These are phyloP conservation scores for Artibeus lituratus DNA, from an alignment of 2,797 vertebrate species.

Conservation along the genomic window DNA sequence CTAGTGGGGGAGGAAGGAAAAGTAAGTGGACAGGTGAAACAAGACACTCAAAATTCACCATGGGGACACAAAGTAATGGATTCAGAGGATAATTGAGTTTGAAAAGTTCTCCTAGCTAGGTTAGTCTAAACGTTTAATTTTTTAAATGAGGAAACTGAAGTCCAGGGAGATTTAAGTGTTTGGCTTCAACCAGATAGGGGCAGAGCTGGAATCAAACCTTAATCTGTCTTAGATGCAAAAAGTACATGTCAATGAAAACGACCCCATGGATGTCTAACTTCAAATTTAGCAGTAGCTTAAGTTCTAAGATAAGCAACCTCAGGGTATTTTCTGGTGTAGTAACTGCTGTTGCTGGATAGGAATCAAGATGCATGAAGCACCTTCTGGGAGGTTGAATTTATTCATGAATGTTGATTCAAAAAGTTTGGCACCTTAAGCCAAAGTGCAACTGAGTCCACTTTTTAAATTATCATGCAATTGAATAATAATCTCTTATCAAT, in stretches of 20 bases:
- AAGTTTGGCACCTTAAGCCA: conserved; percentile 35
- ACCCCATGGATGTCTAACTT: neutral
- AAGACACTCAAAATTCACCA: neutral
- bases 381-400: neutral
- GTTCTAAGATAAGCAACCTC: neutral
- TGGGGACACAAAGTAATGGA: neutral
- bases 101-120: neutral
- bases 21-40: neutral
- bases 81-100: neutral
- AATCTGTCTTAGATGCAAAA: neutral
- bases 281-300: neutral
- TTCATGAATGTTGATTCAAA: neutral
- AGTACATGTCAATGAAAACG: neutral
- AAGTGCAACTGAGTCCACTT: conserved; percentile 47
- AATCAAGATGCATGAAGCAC: neutral
- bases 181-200: neutral
- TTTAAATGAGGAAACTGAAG: neutral
- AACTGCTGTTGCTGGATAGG: neutral
- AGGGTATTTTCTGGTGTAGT: neutral
- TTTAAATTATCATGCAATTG: conserved; percentile 39
- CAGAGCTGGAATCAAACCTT: neutral
- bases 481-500: conserved; percentile 42
- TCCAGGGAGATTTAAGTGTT: neutral
- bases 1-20: neutral
- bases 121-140: conserved; percentile 8